Percentiles rank a stretch among this genome's conserved stretches.
Conservation (phyloP, 2,797 vertebrate species). For the Chrysolophus pictus region DNA sequence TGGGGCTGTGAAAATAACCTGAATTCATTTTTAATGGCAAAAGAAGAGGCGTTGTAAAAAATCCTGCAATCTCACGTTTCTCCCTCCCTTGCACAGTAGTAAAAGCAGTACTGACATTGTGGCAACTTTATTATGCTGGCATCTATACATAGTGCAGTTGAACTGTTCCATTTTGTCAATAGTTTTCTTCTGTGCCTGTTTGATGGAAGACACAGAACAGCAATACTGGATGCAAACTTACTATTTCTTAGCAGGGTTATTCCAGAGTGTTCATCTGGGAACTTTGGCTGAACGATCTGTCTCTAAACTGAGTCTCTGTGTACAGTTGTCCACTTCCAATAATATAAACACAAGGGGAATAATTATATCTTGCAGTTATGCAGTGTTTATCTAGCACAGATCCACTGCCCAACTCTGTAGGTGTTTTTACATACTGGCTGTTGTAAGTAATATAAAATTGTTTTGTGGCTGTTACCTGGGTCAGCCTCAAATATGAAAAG, state of each 20-base stretch:
- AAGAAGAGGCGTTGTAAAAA: not conserved
- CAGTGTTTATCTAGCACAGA: slow-evolving; percentile 20
- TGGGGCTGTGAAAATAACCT: not conserved
- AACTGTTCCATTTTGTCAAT: not conserved
- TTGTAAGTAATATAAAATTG: not conserved
- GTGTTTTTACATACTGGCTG: not conserved
- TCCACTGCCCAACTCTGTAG: not conserved
- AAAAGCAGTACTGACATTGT: not conserved
- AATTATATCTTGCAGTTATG: not conserved
- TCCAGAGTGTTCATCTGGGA: not conserved
- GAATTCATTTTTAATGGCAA: not conserved
- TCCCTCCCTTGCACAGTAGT: not conserved
- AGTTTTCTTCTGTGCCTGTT: not conserved
- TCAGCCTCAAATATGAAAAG: not conserved
- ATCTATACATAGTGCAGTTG: not conserved
- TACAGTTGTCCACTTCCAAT: not conserved
- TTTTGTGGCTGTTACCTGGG: not conserved
- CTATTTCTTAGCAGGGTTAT: not conserved
- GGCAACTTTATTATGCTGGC: not conserved
- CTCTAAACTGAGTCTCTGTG: not conserved
- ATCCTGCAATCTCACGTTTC: not conserved
- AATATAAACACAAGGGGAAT: slow-evolving; percentile 25
- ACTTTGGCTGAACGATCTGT: not conserved
- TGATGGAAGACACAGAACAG: not conserved
- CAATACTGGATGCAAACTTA: not conserved